These are phyloP conservation scores for Chelmon rostratus DNA, from an alignment of 2,797 vertebrate genomes.

Conservation along the genomic window DNA sequence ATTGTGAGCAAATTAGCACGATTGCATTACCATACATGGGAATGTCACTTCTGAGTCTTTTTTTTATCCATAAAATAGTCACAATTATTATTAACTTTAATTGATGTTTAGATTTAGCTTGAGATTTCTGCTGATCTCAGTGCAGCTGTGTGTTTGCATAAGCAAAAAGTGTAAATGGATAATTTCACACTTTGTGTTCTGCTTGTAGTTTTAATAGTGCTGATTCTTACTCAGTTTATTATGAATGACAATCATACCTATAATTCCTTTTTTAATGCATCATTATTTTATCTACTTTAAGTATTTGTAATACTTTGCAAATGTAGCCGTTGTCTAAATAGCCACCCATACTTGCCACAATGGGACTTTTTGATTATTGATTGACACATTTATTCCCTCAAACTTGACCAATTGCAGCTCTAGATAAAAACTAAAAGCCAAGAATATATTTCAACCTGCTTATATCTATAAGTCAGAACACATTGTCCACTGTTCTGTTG, in stretches of 20 bases:
- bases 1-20: too few species aligned
- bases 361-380: neutral
- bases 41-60: too few species aligned
- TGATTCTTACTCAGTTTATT: neutral
- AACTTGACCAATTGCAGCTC: neutral
- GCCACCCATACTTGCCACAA: neutral
- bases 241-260: neutral
- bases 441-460: neutral
- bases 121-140: neutral
- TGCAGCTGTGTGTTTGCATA: neutral
- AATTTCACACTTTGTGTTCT: conserved; percentile 1
- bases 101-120: neutral
- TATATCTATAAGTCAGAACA: neutral
- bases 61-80: neutral
- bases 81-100: neutral
- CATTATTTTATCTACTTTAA: neutral
- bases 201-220: neutral
- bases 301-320: neutral
- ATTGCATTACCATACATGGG: too few species aligned
- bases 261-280: neutral
- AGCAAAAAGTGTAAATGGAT: neutral
- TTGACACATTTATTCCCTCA: conserved; percentile 3
- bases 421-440: conserved; percentile 5
- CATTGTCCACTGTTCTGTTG: neutral
- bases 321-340: conserved; percentile 4